A percentile compares a stretch with the other conserved stretches of the same genome.
These are phyloP conservation scores for Callospermophilus lateralis DNA, from an alignment of 2,113 vertebrate genomes.

Conservation along the genomic window DNA sequence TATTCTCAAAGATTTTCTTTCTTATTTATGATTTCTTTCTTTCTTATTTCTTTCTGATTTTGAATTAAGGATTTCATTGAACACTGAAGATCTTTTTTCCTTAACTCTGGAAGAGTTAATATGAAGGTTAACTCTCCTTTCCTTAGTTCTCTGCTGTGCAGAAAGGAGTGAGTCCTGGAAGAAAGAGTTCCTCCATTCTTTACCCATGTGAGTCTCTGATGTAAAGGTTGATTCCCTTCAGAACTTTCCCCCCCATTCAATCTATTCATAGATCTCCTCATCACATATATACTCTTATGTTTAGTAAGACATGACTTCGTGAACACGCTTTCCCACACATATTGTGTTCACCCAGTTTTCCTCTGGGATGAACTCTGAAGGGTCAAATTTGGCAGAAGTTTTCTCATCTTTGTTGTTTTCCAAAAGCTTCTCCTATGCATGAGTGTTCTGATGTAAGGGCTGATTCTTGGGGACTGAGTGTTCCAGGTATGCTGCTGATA, in stretches of 20 bases:
- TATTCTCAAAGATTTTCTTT: neutral
- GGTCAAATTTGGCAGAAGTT: neutral
- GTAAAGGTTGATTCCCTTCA: neutral
- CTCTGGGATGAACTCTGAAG: neutral
- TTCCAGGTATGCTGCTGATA: neutral
- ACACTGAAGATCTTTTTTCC: neutral
- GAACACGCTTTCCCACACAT: neutral
- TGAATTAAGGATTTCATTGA: neutral
- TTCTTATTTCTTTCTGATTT: conserved; percentile 17
- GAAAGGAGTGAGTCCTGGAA: neutral
- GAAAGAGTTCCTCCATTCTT: neutral
- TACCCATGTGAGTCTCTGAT: neutral
- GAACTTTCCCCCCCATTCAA: neutral
- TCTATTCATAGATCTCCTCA: no score
- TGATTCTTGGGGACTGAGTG: neutral
- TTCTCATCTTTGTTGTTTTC: neutral
- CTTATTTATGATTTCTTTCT: neutral
- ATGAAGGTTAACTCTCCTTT: neutral
- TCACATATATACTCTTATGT: neutral
- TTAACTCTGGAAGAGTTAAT: neutral
- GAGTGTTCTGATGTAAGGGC: neutral
- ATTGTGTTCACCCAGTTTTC: neutral
- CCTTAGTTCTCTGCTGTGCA: neutral
- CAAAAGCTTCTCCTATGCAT: neutral
- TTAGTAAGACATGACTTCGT: neutral